Percentiles rank a stretch among this genome's conserved stretches.
phyloP scores from a whole-genome alignment of 2,797 vertebrate species.

The Platyrinchus mystaceus region DNA sequence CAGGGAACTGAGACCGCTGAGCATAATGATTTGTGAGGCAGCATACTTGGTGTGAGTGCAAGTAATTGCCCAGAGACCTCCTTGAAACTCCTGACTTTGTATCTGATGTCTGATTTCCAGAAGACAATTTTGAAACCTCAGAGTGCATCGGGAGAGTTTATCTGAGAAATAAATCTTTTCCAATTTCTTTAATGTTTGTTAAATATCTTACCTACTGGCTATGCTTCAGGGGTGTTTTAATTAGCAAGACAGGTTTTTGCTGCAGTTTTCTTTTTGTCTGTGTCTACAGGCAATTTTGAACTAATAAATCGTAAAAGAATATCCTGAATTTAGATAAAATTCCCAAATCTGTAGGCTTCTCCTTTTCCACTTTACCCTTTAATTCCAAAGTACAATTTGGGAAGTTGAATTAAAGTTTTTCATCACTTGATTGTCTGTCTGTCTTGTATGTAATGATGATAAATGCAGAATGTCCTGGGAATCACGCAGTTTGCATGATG shows the following conservation, averaged over 20 bases:
- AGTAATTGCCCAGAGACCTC: not conserved
- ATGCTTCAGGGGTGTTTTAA: slow-evolving; percentile 23
- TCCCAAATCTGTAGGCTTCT: not conserved
- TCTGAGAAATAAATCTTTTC: not conserved
- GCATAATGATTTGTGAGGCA: not conserved
- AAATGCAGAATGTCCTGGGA: not conserved
- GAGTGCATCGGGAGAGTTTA: not conserved
- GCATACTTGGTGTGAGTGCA: not conserved
- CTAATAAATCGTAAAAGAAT: not conserved
- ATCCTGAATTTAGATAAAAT: not conserved
- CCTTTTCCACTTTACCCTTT: not conserved
- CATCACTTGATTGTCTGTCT: slow-evolving; percentile 26
- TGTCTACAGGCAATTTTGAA: not conserved
- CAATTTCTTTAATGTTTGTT: slow-evolving; percentile 32
- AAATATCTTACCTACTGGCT: not conserved
- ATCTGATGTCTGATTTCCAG: not conserved
- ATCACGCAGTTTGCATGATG: slow-evolving; percentile 10
- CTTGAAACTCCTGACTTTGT: not conserved
- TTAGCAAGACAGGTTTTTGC: not conserved
- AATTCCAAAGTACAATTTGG: not conserved
- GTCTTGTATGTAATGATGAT: not conserved
- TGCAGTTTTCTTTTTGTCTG: not conserved
- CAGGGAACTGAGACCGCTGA: not conserved
- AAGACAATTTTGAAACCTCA: not conserved
- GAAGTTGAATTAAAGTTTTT: slow-evolving; percentile 30